These are phyloP conservation scores for Brachyhypopomus occidentalis DNA, from an alignment of 2,113 vertebrate genomes.

Conservation along the genomic window DNA sequence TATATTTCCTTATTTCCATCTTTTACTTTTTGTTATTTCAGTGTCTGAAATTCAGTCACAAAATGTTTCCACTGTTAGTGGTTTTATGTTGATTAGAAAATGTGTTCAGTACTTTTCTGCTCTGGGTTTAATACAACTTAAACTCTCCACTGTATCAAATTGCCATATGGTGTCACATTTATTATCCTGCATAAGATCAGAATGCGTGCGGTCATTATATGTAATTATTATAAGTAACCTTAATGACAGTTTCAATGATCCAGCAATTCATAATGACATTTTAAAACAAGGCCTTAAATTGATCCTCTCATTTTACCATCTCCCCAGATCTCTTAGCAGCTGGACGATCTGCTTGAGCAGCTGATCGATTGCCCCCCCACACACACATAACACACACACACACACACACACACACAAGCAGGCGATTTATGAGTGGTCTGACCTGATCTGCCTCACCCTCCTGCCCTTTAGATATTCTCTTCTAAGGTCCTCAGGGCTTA, in stretches of 20 bases:
- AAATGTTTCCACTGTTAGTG: neutral
- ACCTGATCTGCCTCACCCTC: slow-evolving; percentile 22
- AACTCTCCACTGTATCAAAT: neutral
- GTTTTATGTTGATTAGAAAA: neutral
- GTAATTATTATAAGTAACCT: neutral
- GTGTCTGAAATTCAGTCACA: neutral
- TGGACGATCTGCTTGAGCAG: slow-evolving; percentile 16
- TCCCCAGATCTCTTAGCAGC: neutral
- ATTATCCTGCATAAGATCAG: neutral
- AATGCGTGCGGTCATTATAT: neutral
- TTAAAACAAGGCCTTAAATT: neutral
- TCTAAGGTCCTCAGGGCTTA: neutral
- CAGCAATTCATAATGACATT: neutral
- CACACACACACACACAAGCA: slow-evolving; percentile 6
- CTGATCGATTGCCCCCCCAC: slow-evolving; percentile 31
- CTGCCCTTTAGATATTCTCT: slow-evolving; percentile 35
- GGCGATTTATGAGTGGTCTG: slow-evolving; percentile 29
- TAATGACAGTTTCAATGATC: neutral
- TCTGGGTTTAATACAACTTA: neutral
- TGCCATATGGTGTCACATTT: neutral
- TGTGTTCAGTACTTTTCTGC: neutral
- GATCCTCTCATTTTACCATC: neutral
- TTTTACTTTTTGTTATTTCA: neutral
- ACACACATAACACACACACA: neutral
- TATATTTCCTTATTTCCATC: neutral